Evolutionary conservation across 2,113 vertebrate genomes (phyloP), one percentile per base, ranked within the genome.

Genomic region (Actinemys pallida): DNA sequence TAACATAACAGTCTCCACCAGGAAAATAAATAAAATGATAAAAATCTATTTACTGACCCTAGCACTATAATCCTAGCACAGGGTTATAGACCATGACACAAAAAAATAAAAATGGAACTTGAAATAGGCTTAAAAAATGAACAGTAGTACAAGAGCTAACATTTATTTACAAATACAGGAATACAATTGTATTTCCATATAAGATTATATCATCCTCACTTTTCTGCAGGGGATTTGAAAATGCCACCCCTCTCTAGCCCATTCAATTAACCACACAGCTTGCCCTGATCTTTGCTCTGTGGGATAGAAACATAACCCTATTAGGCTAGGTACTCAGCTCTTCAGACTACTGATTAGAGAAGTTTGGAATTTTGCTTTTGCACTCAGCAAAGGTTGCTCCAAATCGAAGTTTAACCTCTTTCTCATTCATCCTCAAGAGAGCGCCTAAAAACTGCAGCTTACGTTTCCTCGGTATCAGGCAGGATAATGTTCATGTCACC

Each of bases 401-500:
- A 72, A 79, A 16, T 65, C 47, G 45, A 49, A 87, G 93, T 93
- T 78, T 96, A 96, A 93, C 88, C 85, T 82, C 31, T 72, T n/a
- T n/a, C 76, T 96, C 93, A 93, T 95, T 96, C 96, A 85, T 93
- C 95, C 88, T 80, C 59, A 87, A 95, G 94, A 81, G 75, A 93
- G 54, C 85, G 90, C 81, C 91, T 85, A 81, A 91, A 93, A 94
- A 65, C 86, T 85, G 39, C 78, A 47, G 54, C 62, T 85, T 69
- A 94, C 83, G 90, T 97, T 95, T 95, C 97, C 95, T 94, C 96
- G 91, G 95, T 85, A 97, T 97, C 94, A 90, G 86, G 83, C 84
- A 86, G 91, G 27, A 25, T 35, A 65, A n/a, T 22, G 54, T 79
- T 92, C 54, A 27, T 6, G 50, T 84, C 76, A 94, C 91, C 84